Base-by-base conservation (phyloP, 2,797 vertebrate genomes). In the Typhlichthys subterraneus region DNA sequence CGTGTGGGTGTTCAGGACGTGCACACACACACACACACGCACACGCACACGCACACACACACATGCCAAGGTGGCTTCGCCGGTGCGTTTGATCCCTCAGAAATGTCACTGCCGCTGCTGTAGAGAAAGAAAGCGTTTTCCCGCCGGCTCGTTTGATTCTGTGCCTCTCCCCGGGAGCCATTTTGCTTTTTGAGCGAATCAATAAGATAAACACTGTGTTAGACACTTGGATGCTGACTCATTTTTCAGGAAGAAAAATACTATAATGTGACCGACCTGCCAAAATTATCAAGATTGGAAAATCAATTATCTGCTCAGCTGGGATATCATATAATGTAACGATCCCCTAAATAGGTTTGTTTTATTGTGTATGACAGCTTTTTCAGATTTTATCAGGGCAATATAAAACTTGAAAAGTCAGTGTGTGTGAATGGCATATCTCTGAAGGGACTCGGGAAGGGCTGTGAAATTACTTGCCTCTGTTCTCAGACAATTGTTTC, bases 111-210 rank as follows among this genome's bases (percentile, higher is more conserved):
- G 23, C 23, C 23, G 23, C 23, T 29, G 23, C 23, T 29, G 23
- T 29, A 29, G 3, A 29, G 23, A 29, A 38, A 38, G 33, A 38
- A 38, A 38, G 6, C 46, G 12, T 11, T 62, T 63, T 60, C 70
- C 46, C 61, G 63, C 60, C 63, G 56, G 68, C 53, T 52, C 50
- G 29, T 53, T 59, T 59, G 63, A 45, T 42, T 55, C 69, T 48
- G 57, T 9, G 14, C 1, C 62, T 66, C 59, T 59, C 53, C 63
- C 50, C n/a, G 38, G 52, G 46, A 67, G 64, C 70, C 52, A 4
- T 54, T 69, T 83, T 75, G 59, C 6, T 73, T 79, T 61, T 78
- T 71, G 67, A 82, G 73, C 67, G 67, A 79, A 82, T 88, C 75
- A 61, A 75, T 81, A 45, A 46, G 57, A 78, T 70, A 83, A 88